A percentile compares a stretch with the other conserved stretches of the same genome.
These are phyloP conservation scores for Clamator glandarius DNA, from an alignment of 2,797 vertebrate species.

Conservation along the genomic window DNA sequence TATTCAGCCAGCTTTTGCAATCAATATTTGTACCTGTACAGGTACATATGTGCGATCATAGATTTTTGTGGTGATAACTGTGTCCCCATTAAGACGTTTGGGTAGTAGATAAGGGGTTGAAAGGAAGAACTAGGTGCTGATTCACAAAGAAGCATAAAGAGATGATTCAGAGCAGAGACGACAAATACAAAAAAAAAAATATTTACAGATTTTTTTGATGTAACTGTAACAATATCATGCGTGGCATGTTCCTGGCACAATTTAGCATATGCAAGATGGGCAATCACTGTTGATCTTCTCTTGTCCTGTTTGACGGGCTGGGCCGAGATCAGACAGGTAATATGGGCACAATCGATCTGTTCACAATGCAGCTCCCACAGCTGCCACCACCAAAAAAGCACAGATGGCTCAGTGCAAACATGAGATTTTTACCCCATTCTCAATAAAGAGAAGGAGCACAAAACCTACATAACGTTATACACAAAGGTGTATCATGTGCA, in stretches of 20 bases:
- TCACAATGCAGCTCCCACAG: not conserved
- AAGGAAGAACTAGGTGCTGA: not conserved
- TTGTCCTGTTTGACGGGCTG: not conserved
- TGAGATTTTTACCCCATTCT: not conserved
- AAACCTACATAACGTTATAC: not conserved
- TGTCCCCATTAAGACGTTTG: not conserved
- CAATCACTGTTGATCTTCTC: not conserved
- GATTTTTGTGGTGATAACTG: not conserved
- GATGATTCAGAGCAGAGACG: not conserved
- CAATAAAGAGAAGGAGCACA: not conserved
- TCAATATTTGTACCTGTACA: not conserved
- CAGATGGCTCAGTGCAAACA: not conserved
- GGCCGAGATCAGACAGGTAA: not conserved
- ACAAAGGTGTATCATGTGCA: not conserved
- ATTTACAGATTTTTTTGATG: not conserved
- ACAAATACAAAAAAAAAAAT: not conserved
- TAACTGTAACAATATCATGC: not conserved
- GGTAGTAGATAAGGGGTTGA: not conserved
- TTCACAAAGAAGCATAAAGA: not conserved
- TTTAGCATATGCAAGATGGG: not conserved
- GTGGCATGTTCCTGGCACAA: not conserved
- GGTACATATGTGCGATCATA: not conserved
- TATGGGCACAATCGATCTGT: accelerated
- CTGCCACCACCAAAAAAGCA: not conserved
- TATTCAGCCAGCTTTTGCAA: not conserved